phyloP scores from a whole-genome alignment of 2,797 vertebrate genomes.

The Steatocranus sp. region DNA sequence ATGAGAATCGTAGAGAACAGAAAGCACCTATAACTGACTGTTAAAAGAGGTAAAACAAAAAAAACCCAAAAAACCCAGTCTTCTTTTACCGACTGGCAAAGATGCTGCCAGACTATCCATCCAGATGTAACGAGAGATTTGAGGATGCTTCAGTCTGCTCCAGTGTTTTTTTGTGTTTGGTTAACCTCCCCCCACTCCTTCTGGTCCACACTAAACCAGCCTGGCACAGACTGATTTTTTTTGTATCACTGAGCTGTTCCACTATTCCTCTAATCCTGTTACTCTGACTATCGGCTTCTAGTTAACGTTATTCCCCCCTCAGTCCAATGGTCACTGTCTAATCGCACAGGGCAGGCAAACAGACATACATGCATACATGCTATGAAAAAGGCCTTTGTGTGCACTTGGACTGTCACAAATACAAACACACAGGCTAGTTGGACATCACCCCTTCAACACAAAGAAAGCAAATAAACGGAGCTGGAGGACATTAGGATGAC shows the following conservation, averaged over 20 bases:
- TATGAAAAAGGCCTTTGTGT: conserved; percentile 37
- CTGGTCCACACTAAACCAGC: conserved; percentile 36
- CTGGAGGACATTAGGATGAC: background rate
- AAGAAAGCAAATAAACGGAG: background rate
- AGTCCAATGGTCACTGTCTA: conserved; percentile 6
- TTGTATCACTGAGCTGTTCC: conserved; percentile 44
- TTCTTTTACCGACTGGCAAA: background rate
- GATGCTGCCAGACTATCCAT: conserved; percentile 20
- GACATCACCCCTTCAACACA: background rate
- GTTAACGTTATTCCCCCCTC: conserved; percentile 32
- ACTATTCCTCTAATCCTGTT: conserved; percentile 72
- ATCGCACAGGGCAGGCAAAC: conserved; percentile 3
- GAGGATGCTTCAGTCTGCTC: conserved; percentile 38
- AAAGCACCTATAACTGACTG: background rate
- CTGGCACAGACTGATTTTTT: conserved; percentile 48
- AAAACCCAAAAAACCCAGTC: background rate
- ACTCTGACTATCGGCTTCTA: conserved; percentile 43
- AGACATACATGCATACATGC: background rate
- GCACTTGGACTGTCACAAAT: background rate
- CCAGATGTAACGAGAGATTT: conserved; percentile 64
- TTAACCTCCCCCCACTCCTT: conserved; percentile 51
- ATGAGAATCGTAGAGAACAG: background rate
- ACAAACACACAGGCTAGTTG: background rate
- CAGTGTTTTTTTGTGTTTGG: conserved; percentile 31
- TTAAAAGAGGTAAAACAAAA: background rate